These are phyloP conservation scores for Arothron firmamentum DNA, from an alignment of 2,113 vertebrate genomes.

Conservation along the genomic window DNA sequence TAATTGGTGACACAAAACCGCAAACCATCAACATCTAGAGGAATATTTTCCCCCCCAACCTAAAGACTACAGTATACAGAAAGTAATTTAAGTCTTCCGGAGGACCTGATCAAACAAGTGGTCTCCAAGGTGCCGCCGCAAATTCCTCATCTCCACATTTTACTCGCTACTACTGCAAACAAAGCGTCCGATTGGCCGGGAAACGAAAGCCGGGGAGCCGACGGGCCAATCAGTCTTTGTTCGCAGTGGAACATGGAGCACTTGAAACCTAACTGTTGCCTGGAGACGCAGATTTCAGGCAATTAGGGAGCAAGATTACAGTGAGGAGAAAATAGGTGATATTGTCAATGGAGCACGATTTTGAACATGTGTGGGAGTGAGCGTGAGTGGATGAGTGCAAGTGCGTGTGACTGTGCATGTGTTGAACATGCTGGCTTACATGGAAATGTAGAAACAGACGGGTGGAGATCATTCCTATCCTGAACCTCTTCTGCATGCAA, in stretches of 20 bases:
- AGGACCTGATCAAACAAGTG: conserved; percentile 32
- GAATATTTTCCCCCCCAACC: background rate
- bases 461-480: conserved; percentile 3
- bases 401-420: conserved; percentile 17
- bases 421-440: conserved; percentile 8
- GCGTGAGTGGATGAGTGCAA: conserved; percentile 16
- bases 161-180: conserved; percentile 31
- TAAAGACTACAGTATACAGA: too few relatives aligned
- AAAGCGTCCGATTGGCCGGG: conserved; percentile 44
- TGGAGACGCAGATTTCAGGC: conserved; percentile 63
- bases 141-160: conserved; percentile 24
- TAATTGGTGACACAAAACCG: conserved; percentile 5
- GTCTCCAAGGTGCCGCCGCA: conserved; percentile 33
- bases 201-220: conserved; percentile 19
- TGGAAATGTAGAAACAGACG: conserved; percentile 22
- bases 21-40: conserved; percentile 26
- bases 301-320: conserved; percentile 66
- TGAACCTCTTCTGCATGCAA: background rate
- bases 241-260: conserved; percentile 56
- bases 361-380: conserved; percentile 25
- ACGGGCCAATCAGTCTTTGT: conserved; percentile 57
- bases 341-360: conserved; percentile 52
- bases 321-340: conserved; percentile 55
- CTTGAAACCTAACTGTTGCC: conserved; percentile 65
- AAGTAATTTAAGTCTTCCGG: conserved; percentile 1